phyloP scores from a whole-genome alignment of 2,888 invertebrate genomes.

The Rotaria sp. region DNA sequence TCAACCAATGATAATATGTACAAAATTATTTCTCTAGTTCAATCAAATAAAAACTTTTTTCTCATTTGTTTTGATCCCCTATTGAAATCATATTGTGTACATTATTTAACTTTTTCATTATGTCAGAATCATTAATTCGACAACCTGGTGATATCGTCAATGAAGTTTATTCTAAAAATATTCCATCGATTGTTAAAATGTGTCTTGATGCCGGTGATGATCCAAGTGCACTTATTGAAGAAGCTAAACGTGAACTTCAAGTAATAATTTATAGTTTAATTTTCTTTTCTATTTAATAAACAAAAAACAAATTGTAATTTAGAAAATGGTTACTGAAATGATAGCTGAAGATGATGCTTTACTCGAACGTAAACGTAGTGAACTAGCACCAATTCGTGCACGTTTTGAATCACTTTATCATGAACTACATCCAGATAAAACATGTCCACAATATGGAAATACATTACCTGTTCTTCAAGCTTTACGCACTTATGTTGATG shows the following conservation, averaged over 20 bases:
- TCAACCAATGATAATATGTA: not conserved
- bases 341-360: not conserved
- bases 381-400: not conserved
- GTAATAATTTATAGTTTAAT: not conserved
- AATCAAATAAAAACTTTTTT: too few relatives aligned
- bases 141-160: constrained; percentile 21
- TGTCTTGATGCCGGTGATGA: not conserved
- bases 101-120: not conserved
- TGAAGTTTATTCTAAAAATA: not conserved
- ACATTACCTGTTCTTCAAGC: not conserved
- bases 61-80: too few relatives aligned
- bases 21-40: not conserved
- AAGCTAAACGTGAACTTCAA: not conserved
- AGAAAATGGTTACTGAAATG: constrained; percentile 24
- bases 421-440: constrained; percentile 26
- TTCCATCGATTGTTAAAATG: not conserved
- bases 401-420: not conserved
- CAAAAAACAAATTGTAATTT: not conserved
- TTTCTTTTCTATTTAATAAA: not conserved
- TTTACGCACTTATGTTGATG: constrained; percentile 2
- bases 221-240: not conserved
- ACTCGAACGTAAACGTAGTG: not conserved
- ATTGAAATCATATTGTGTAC: too few relatives aligned
- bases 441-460: not conserved
- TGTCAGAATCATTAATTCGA: not conserved